Evolutionary conservation across 2,888 invertebrate species (phyloP), one percentile per base, ranked within the genome.

Genomic region (Xestobium rufovillosum): DNA sequence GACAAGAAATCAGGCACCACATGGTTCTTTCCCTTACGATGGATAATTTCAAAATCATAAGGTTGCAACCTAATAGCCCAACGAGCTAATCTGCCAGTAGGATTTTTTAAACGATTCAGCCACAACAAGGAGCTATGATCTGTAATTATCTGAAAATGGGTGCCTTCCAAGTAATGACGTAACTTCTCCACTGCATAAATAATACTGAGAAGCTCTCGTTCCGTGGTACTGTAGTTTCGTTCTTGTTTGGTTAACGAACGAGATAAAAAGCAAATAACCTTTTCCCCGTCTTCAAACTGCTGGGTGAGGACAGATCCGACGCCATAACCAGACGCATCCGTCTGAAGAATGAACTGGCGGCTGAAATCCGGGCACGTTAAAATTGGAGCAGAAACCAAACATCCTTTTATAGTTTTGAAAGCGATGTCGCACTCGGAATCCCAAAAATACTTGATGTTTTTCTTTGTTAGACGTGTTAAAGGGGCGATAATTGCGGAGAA

Each of bases 221-320:
- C 35, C 8, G 35, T 34, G n/a, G 33, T 34, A 4, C 34, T 12
- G 14, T 34, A 34, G n/a, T 34, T 35, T 35, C 17, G 4, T 14
- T 34, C 35, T 16, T 15, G 3, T 14, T 25, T 3, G 10, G 26
- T 38, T 9, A 39, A 26, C 10, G 29, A 19, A 12, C 36, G 12
- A 10, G 31, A 31, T 9, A 38, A 17, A 28, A 16, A 39, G 23
- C 36, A 36, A 15, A 39, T 38, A 13, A 39, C 39, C 10, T 31
- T 12, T 27, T 39, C 38, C 15, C 17, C 26, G 9, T 26, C 39
- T 12, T 36, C 31, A 26, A 3, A 31, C 4, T 25, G 2, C 14
- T 39, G 39, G n/a, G 36, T 26, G 11, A 39, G 16, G 3, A 39
- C 39, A 10, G 39, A 13, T n/a, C 37, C 39, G 4, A 39, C 12